Conservation (phyloP, 2,888 invertebrate genomes). For the Orchesellides sinensis region DNA sequence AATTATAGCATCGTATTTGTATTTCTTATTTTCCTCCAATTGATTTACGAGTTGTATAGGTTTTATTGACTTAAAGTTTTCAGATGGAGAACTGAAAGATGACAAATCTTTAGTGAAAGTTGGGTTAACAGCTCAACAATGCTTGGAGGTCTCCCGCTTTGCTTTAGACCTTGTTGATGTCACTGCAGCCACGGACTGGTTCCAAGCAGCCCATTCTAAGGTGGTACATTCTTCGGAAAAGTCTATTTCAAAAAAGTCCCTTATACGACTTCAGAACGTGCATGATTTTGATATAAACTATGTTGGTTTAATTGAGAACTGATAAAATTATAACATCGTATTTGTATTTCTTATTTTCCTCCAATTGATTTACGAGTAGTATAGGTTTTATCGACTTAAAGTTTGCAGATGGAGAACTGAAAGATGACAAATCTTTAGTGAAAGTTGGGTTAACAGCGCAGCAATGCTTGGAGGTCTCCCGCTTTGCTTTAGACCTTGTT, state of each 20-base stretch:
- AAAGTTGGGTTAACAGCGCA: constrained; percentile 26
- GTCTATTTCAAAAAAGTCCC: background rate
- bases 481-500: constrained; percentile 18
- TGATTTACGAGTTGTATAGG: too few species aligned
- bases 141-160: constrained; percentile 40
- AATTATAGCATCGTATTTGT: background rate
- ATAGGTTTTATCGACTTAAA: too few species aligned
- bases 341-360: background rate
- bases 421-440: background rate
- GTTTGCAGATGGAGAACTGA: constrained; percentile 51
- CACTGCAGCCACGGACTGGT: constrained; percentile 53
- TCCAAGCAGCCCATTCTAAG: constrained; percentile 47
- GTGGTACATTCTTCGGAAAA: constrained; percentile 5
- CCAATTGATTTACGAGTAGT: too few species aligned
- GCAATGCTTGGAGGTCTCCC: constrained; percentile 44
- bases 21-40: background rate
- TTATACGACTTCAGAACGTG: too few species aligned
- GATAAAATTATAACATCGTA: background rate
- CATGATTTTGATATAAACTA: too few species aligned
- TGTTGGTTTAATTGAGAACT: background rate
- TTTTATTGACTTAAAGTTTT: too few species aligned
- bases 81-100: constrained; percentile 39
- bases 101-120: background rate
- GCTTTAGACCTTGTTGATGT: constrained; percentile 24
- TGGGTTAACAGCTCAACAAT: constrained; percentile 34